phyloP scores from a whole-genome alignment of 2,113 vertebrate species.

The Mystacornis crossleyi region DNA sequence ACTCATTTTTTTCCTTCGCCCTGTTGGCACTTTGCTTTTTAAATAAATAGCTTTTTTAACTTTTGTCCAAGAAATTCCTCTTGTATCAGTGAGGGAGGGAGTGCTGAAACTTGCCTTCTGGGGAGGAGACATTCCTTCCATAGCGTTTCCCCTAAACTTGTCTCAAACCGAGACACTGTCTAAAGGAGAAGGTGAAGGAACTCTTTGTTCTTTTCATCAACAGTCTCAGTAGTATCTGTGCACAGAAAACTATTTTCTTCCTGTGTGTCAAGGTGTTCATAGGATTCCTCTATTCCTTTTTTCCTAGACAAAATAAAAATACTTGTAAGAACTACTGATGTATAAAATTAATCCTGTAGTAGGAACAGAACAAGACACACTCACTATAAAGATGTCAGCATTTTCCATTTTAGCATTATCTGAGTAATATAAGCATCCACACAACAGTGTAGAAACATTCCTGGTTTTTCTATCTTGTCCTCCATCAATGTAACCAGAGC shows the following conservation, averaged over 20 bases:
- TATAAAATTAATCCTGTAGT: not conserved
- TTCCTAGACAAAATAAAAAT: not conserved
- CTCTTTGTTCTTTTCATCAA: not conserved
- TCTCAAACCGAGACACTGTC: not conserved
- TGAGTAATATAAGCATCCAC: not conserved
- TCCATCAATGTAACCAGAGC: not conserved
- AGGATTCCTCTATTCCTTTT: fast-evolving
- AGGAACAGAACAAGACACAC: not conserved
- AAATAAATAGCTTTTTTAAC: not conserved
- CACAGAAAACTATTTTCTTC: not conserved
- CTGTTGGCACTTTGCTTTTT: not conserved
- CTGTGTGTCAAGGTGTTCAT: fast-evolving
- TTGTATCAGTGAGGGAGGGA: not conserved
- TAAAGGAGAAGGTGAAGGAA: not conserved
- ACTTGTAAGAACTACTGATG: not conserved
- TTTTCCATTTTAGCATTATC: not conserved
- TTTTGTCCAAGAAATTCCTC: not conserved
- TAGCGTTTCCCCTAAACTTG: not conserved
- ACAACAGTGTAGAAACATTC: not conserved
- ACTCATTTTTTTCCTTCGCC: not conserved
- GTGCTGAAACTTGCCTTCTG: not conserved
- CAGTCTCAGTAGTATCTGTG: not conserved
- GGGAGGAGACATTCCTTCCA: not conserved
- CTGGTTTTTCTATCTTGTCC: not conserved
- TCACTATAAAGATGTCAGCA: not conserved